Evolutionary conservation across 2,888 invertebrate species (phyloP).

Genomic region (Galeruca laticollis): DNA sequence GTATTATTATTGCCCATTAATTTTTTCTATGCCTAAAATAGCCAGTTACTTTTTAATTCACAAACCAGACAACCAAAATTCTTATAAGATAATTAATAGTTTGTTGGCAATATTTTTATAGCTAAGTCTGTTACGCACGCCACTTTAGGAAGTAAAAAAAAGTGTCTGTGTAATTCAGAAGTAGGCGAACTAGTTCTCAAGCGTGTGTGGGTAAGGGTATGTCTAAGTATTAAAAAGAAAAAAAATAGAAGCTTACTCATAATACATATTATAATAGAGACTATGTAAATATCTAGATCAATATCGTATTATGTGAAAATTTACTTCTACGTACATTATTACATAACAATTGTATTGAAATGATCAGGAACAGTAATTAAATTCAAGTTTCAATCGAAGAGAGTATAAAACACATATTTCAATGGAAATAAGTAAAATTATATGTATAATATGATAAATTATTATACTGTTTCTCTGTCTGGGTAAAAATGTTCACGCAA

Average conservation of each 20-base stretch:
- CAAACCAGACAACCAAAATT: no score
- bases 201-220: slow-evolving; percentile 46
- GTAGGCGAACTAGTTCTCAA: slow-evolving; percentile 49
- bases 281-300: slow-evolving; percentile 40
- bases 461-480: no score
- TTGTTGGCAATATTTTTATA: not conserved
- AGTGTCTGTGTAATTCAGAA: slow-evolving; percentile 31
- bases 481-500: no score
- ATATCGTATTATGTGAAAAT: slow-evolving; percentile 35
- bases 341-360: slow-evolving; percentile 36
- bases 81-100: no score
- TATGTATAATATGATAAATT: no score
- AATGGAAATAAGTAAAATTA: no score
- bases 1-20: not conserved
- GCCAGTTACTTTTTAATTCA: no score
- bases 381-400: no score
- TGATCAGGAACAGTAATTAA: not conserved
- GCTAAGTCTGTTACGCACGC: not conserved
- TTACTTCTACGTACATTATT: slow-evolving; percentile 34
- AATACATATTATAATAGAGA: slow-evolving; percentile 40
- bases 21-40: no score
- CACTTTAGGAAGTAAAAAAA: slow-evolving; percentile 16
- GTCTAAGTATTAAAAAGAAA: slow-evolving; percentile 42
- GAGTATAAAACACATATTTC: no score
- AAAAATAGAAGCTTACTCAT: slow-evolving; percentile 44